phyloP scores from a whole-genome alignment of 92 coral and sea anemone species.

The Zoanthus solanderi region DNA sequence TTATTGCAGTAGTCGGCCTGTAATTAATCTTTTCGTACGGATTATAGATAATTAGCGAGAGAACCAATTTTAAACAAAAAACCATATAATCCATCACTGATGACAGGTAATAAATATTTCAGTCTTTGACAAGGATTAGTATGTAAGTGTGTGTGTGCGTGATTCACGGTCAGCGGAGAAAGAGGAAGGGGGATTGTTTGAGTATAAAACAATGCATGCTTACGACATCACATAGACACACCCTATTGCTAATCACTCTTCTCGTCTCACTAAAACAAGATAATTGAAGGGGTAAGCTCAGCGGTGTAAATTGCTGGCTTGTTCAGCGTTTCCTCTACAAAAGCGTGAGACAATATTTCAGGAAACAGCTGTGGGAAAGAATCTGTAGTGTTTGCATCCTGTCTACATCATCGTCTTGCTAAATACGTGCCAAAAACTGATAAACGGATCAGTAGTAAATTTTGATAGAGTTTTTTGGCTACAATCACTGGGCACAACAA shows the following conservation, averaged over 20 bases:
- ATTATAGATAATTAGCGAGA: conserved; percentile 20
- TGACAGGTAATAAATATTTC: conserved; percentile 21
- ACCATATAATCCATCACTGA: neutral
- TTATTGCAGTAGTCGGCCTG: neutral
- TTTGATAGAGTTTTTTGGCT: neutral
- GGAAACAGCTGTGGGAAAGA: conserved; percentile 13
- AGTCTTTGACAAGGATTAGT: neutral
- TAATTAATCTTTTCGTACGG: conserved; percentile 20
- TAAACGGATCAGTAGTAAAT: neutral
- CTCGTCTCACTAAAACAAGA: neutral
- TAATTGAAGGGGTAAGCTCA: neutral
- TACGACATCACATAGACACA: neutral
- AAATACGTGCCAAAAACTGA: conserved; percentile 35
- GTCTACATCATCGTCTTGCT: conserved; percentile 9
- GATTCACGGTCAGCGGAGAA: conserved; percentile 1
- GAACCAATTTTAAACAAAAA: neutral
- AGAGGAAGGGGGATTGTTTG: conserved; percentile 22
- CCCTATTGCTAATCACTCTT: neutral
- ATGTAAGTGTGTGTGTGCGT: neutral
- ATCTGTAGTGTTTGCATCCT: conserved; percentile 8
- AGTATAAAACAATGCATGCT: neutral
- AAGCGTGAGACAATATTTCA: neutral
- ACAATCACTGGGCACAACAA: neutral
- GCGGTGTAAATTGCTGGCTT: neutral
- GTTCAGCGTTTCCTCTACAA: neutral